Conservation (phyloP, 92 coral and sea anemone species). For the Palythoa heliodiscus region DNA sequence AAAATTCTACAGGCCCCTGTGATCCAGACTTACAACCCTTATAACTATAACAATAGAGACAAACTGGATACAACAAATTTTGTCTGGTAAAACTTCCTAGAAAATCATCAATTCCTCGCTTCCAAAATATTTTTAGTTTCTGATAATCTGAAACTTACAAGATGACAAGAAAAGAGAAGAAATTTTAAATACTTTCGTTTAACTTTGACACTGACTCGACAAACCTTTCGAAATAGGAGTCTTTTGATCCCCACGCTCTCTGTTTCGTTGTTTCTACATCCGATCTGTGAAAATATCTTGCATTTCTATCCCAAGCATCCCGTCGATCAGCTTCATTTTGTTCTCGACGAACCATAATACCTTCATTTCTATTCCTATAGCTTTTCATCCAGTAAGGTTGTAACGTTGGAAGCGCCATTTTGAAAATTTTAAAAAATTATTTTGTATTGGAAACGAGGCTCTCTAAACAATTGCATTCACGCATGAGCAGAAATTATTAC, state of each 20-base stretch:
- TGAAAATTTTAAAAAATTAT: constrained; percentile 47
- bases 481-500: constrained; percentile 42
- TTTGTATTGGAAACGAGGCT: constrained; percentile 61
- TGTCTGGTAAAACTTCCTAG: too few relatives aligned
- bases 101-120: neutral
- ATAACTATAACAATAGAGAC: too few relatives aligned
- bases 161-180: neutral
- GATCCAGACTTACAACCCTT: too few relatives aligned
- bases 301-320: constrained; percentile 89
- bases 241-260: constrained; percentile 96
- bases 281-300: constrained; percentile 90
- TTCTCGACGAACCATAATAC: constrained; percentile 88
- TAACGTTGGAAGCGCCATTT: constrained; percentile 99
- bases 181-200: neutral
- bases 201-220: neutral
- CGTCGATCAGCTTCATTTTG: constrained; percentile 97
- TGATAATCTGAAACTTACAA: neutral
- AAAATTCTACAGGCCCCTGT: too few relatives aligned
- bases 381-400: constrained; percentile 99
- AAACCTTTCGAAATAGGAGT: constrained; percentile 86
- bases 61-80: too few relatives aligned
- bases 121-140: neutral
- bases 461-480: rapidly evolving
- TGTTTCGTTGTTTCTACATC: constrained; percentile 94
- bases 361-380: constrained; percentile 90